These are phyloP conservation scores for Ahaetulla prasina DNA, from an alignment of 2,113 vertebrate genomes.

Conservation along the genomic window DNA sequence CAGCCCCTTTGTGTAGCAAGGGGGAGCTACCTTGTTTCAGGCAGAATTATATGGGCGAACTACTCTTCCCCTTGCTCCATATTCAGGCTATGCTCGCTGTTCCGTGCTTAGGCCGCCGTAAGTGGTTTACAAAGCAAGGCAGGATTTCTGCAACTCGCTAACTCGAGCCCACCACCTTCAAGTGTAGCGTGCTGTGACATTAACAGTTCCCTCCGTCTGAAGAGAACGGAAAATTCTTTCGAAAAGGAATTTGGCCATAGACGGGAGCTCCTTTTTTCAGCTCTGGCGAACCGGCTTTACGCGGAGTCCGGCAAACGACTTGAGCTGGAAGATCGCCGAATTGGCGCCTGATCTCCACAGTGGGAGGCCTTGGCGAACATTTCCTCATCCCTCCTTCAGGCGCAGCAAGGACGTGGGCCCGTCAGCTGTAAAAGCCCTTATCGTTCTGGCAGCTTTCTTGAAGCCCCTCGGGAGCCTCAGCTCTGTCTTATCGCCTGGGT, in stretches of 20 bases:
- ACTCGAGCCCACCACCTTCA: neutral
- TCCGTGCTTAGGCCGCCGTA: neutral
- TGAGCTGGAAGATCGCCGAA: neutral
- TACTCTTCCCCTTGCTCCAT: neutral
- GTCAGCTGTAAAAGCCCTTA: neutral
- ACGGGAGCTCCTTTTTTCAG: neutral
- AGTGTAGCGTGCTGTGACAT: neutral
- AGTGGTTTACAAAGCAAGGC: neutral
- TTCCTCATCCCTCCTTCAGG: neutral
- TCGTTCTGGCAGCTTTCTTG: conserved; percentile 46
- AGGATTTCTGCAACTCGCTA: neutral
- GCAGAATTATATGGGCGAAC: neutral
- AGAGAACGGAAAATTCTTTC: neutral
- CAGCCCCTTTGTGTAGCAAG: neutral
- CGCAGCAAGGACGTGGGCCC: neutral
- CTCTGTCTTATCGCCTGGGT: conserved; percentile 61
- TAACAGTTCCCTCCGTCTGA: neutral
- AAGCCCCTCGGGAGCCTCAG: conserved; percentile 54
- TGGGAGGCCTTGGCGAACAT: neutral
- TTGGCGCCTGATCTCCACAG: neutral
- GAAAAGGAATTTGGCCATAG: neutral
- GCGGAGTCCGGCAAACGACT: neutral
- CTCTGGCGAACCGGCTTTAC: neutral
- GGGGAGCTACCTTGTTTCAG: neutral
- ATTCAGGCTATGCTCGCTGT: neutral